Percentiles rank a stretch among this genome's conserved stretches.
Conservation (phyloP, 2,113 vertebrate genomes). For the Periophthalmus modestus region DNA sequence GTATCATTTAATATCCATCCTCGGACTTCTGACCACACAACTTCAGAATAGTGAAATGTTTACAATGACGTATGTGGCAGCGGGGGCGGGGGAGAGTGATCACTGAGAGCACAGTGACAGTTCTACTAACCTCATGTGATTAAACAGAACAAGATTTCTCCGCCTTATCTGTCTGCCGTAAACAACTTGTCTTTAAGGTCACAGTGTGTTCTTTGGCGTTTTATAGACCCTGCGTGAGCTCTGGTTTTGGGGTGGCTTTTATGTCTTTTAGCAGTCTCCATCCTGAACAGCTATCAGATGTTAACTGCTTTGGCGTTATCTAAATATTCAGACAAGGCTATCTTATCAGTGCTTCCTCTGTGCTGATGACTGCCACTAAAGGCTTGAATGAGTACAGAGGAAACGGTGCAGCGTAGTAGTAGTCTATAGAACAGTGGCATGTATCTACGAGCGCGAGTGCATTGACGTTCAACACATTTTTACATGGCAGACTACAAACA, state of each 20-base stretch:
- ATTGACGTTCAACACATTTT: not conserved
- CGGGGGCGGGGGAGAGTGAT: conserved; percentile 8
- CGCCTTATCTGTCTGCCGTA: conserved; percentile 39
- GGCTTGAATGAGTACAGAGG: conserved; percentile 43
- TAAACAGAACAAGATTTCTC: conserved; percentile 27
- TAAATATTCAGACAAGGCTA: conserved; percentile 64
- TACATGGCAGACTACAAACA: not conserved
- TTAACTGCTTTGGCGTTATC: conserved; percentile 59
- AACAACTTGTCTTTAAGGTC: conserved; percentile 42
- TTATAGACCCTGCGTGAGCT: conserved; percentile 35
- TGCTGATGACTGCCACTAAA: conserved; percentile 46
- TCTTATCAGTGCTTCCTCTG: conserved; percentile 75
- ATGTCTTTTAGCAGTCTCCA: conserved; percentile 55
- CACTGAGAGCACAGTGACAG: conserved; percentile 10
- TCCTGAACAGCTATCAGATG: conserved; percentile 54
- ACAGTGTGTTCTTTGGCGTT: conserved; percentile 28
- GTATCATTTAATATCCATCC: too few relatives aligned
- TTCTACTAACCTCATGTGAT: conserved; percentile 34
- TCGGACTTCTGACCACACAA: too few relatives aligned
- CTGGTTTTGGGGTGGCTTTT: conserved; percentile 56
- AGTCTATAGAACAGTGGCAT: not conserved
- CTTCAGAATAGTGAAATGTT: not conserved
- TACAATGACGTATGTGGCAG: not conserved
- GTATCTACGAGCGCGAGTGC: too few relatives aligned
- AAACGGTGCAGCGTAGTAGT: conserved; percentile 1